Conservation (phyloP, 2,797 vertebrate species). For the Rhinophrynus dorsalis region DNA sequence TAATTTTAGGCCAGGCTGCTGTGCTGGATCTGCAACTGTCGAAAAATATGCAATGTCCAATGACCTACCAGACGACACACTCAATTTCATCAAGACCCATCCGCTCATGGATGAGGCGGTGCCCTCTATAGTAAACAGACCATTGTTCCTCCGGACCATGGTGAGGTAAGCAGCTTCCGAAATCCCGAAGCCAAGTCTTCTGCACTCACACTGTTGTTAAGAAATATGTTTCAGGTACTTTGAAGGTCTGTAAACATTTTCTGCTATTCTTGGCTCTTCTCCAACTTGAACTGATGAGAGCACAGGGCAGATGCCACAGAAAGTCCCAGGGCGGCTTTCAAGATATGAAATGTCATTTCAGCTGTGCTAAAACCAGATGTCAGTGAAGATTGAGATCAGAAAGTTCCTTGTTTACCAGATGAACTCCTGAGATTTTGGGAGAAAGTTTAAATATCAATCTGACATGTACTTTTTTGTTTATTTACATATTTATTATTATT, state of each 20-base stretch:
- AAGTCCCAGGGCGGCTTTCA: slow-evolving; percentile 49
- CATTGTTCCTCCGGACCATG: slow-evolving; percentile 98
- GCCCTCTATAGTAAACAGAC: slow-evolving; percentile 88
- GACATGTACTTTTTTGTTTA: background rate
- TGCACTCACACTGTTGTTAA: slow-evolving; percentile 9
- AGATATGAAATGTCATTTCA: slow-evolving; percentile 44
- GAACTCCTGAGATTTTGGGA: slow-evolving; percentile 9
- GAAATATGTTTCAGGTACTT: slow-evolving; percentile 25
- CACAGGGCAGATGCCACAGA: slow-evolving; percentile 44
- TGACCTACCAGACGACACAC: slow-evolving; percentile 94
- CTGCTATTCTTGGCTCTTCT: slow-evolving; percentile 44
- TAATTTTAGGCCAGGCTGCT: slow-evolving; percentile 85
- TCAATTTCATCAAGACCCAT: slow-evolving; percentile 98
- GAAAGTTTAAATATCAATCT: background rate
- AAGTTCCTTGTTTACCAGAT: slow-evolving; percentile 33
- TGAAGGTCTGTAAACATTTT: slow-evolving; percentile 50
- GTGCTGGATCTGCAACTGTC: slow-evolving; percentile 81
- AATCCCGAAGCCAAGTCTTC: background rate
- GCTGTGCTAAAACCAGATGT: slow-evolving; percentile 33
- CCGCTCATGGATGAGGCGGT: slow-evolving; percentile 97
- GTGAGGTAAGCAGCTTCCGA: slow-evolving; percentile 79
- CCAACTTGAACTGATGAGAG: slow-evolving; percentile 51
- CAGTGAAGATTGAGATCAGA: slow-evolving; percentile 32
- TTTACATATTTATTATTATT: background rate
- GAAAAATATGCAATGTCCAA: slow-evolving; percentile 91